A percentile compares a stretch with the other conserved stretches of the same genome.
Conservation (phyloP, 1,140 invertebrate species). For the Anthonomus grandis region DNA sequence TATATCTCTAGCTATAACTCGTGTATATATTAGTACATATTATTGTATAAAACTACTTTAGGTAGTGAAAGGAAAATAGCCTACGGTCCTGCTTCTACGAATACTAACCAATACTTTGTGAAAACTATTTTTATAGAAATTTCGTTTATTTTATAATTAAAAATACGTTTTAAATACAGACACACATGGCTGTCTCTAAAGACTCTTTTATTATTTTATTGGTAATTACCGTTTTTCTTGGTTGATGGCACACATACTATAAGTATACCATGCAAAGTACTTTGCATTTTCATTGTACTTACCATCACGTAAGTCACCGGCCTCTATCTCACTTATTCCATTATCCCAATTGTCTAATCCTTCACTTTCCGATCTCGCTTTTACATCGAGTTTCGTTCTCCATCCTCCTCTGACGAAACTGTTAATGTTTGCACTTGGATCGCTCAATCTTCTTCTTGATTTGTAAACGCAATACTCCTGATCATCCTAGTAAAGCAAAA, state of each 20-base stretch:
- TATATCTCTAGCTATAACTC: neutral
- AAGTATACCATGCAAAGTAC: neutral
- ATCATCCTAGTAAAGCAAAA: constrained; percentile 55
- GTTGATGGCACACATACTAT: too few relatives aligned
- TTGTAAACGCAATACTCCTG: constrained; percentile 78
- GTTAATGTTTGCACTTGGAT: constrained; percentile 90
- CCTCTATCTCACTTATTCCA: constrained; percentile 87
- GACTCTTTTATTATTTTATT: too few relatives aligned
- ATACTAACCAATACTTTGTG: too few relatives aligned
- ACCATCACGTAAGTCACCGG: constrained; percentile 91
- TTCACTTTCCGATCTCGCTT: constrained; percentile 90
- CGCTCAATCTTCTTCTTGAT: constrained; percentile 81
- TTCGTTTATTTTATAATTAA: too few relatives aligned
- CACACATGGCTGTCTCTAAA: too few relatives aligned
- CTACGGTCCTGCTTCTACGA: constrained; percentile 15
- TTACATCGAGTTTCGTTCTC: constrained; percentile 62
- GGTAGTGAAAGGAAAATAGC: neutral
- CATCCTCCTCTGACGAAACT: constrained; percentile 82
- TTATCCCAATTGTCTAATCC: constrained; percentile 78
- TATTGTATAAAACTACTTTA: neutral
- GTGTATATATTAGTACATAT: neutral
- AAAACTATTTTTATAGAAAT: too few relatives aligned
- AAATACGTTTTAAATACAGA: too few relatives aligned
- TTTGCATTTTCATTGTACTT: constrained; percentile 51
- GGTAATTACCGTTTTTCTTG: too few relatives aligned